phyloP scores from a whole-genome alignment of 2,113 vertebrate species.

The Dolichallabes microphthalmus region DNA sequence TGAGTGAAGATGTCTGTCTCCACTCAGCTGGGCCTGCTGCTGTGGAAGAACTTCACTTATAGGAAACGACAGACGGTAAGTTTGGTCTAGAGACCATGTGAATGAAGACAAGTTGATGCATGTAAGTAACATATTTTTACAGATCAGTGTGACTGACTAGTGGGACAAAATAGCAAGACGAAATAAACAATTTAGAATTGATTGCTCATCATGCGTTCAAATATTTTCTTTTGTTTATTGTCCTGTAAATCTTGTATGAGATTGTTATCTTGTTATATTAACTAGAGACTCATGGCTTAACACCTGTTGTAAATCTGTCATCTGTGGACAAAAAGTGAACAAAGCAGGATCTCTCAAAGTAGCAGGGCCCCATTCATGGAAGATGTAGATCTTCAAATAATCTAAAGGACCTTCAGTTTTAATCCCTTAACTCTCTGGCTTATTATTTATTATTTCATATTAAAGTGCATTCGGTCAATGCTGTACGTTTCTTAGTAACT shows the following conservation, averaged over 20 bases:
- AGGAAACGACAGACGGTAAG: conserved; percentile 89
- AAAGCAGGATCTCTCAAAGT: not conserved
- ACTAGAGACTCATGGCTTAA: not conserved
- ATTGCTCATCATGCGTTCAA: not conserved
- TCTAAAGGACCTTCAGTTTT: not conserved
- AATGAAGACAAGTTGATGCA: not conserved
- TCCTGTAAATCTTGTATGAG: not conserved
- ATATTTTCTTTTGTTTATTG: not conserved
- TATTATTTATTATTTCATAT: not conserved
- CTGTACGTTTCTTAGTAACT: not conserved
- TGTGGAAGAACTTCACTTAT: conserved; percentile 98
- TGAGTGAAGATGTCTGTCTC: conserved; percentile 81
- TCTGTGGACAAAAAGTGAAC: conserved; percentile 1
- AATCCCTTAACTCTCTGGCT: not conserved
- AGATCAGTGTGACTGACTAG: too few relatives aligned
- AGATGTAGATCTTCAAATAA: not conserved
- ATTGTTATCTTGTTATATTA: not conserved
- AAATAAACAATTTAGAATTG: not conserved
- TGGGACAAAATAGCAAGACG: not conserved
- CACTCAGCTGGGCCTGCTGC: conserved; percentile 87
- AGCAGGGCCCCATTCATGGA: not conserved
- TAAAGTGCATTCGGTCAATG: not conserved
- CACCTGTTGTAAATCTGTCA: conserved; percentile 1
- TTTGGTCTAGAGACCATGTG: not conserved
- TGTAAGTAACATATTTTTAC: not conserved